phyloP scores from a whole-genome alignment of 2,888 invertebrate species.

The Seladonia tumulorum region DNA sequence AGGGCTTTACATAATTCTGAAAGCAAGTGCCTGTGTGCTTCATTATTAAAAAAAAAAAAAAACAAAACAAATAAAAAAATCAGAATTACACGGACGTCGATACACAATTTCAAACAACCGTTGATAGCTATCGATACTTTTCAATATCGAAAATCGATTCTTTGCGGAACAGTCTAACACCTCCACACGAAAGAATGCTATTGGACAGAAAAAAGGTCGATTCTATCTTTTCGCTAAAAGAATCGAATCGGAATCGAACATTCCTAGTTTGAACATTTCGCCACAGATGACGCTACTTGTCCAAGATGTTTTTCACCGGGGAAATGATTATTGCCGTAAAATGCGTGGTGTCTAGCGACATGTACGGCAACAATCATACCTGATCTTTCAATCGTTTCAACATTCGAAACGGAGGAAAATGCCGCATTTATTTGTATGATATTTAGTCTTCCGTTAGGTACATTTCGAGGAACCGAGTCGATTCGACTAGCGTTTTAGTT shows the following conservation, averaged over 20 bases:
- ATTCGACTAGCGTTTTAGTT: not conserved
- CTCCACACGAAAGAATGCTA: no score
- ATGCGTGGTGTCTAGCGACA: not conserved
- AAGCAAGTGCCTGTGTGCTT: not conserved
- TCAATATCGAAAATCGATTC: no score
- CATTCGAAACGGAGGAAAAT: not conserved
- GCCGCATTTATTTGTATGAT: not conserved
- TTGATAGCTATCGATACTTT: not conserved
- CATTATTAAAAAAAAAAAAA: not conserved
- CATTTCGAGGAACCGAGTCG: not conserved
- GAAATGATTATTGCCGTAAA: not conserved
- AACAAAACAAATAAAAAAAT: no score
- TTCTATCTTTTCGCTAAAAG: no score
- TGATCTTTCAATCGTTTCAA: not conserved
- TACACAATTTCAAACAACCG: not conserved
- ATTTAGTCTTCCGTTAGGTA: not conserved
- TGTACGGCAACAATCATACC: not conserved
- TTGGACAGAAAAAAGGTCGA: no score
- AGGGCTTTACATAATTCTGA: not conserved
- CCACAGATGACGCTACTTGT: not conserved
- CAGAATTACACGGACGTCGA: no score
- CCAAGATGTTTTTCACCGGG: not conserved
- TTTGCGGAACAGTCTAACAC: no score
- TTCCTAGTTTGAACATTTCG: not conserved
- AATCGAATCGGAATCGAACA: no score